Conservation (phyloP, 1,140 invertebrate genomes). For the Aphaenogaster ashmeadi region DNA sequence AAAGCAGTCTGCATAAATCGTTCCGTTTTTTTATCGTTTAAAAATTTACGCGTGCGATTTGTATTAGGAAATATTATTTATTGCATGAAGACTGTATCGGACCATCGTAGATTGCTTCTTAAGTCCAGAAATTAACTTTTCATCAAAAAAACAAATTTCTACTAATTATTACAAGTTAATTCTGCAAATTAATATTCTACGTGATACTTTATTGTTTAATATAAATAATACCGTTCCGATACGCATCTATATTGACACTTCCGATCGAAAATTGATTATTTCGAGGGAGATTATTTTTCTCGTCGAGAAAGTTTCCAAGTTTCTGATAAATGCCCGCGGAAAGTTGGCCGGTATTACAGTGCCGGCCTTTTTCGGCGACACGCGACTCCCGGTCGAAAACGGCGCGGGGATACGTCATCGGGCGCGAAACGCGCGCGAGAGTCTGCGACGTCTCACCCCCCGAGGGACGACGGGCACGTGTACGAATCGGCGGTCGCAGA, state of each 20-base stretch:
- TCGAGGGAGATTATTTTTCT: not conserved
- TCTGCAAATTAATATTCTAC: not conserved
- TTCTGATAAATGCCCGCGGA: not conserved
- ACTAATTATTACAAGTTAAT: not conserved
- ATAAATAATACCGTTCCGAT: not conserved
- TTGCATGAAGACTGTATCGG: not conserved
- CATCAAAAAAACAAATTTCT: not conserved
- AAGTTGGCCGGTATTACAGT: too few species aligned
- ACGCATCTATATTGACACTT: slow-evolving; percentile 3
- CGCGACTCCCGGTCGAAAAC: slow-evolving; percentile 28
- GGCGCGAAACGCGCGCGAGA: slow-evolving; percentile 44
- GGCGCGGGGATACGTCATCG: slow-evolving; percentile 47
- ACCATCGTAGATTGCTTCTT: not conserved
- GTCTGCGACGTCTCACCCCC: slow-evolving; percentile 47
- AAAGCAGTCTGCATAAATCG: not conserved
- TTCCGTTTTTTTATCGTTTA: not conserved
- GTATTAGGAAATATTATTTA: not conserved
- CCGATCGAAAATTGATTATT: not conserved
- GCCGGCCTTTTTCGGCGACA: slow-evolving; percentile 36
- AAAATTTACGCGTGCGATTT: not conserved
- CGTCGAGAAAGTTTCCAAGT: not conserved
- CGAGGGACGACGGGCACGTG: slow-evolving; percentile 66
- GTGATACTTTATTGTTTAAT: not conserved
- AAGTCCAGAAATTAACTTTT: not conserved
- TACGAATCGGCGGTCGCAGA: slow-evolving; percentile 50